Evolutionary conservation across 23 tunicate species (phyloP), one percentile per base, ranked within the genome.

Genomic region (Phallusia fumigata): DNA sequence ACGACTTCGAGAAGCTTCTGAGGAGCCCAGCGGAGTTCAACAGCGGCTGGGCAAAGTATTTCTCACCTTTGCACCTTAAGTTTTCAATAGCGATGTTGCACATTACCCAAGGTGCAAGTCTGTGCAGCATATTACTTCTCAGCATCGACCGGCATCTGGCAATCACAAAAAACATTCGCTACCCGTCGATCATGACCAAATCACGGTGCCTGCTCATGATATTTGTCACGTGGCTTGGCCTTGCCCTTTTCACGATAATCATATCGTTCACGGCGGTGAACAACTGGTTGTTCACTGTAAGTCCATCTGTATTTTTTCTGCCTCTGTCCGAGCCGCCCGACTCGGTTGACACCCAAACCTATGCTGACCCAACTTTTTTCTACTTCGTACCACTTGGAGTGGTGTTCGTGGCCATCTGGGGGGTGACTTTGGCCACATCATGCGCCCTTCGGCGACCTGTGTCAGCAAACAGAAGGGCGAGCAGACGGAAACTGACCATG

Each of bases 31-130:
- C 69, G 5, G 79, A 50, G 18, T 86, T 79, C 32, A 36, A 52
- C 51, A 12, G 12, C 2, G 74, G 75, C 31, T 86, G 90, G 90
- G 80, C 32, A 36, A 65, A 36, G 0, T 73, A 79, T 0, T 86
- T 86, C 47, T 22, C 53, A 15, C 80, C 90, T 1, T 45, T 13
- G 13, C 84, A 86, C 72, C 28, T 22, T 34, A 65, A 52, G 12
- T 73, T 86, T 51, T 44, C 84, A 13, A 76, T 50, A 35, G 49
- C 82, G 0, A 80, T 86, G 18, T 32, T 80, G 31, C 80, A 52
- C 30, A 52, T 86, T 28, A 65, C 90, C 0, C 90, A 86, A 74
- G 84, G 83, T 44, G 80, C 90, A 34, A 86, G 90, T 86, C 30
- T 86, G 0, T 73, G 80, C 84, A 86, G 90, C 35, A 28, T 86